Base-by-base conservation (phyloP, 2,113 vertebrate genomes). In the Regulus satrapa region DNA sequence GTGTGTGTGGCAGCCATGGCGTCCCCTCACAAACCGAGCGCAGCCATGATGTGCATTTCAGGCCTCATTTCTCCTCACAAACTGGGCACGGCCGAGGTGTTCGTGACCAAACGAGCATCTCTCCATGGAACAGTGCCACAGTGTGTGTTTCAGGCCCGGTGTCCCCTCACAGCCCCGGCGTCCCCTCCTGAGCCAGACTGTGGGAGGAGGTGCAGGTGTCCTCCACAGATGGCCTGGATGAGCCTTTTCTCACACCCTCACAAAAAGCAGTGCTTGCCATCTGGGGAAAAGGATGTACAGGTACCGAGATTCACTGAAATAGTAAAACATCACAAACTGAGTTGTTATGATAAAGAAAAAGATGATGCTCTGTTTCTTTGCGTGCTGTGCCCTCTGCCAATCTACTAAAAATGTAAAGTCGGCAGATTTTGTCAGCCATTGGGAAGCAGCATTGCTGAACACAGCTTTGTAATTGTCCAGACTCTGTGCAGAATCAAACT, bases 1-100 rank as follows among this genome's bases (percentile, higher is more conserved):
- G 8, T 52, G n/a, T 40, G 28, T 29, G 21, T n/a, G 23, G 26
- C 5, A 12, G 45, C 58, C 41, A 2, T 12, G 49, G n/a, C 4
- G 34, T 3, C 21, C 9, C 36, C 7, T 76, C 69, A 45, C 24
- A 40, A 20, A n/a, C 4, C 1, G 1, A 5, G 19, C 36, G 18
- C 10, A 9, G 24, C 12, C 29, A 4, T 14, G 32, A 10, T 26
- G 41, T 2, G 28, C 29, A 54, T 56, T 66, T 56, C 12, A 46
- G 71, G 4, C 71, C 25, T 6, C 3, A 9, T 69, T 54, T 58
- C 10, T 8, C 45, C n/a, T 74, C 63, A 63, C 55, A 34, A 28
- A 12, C 10, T 5, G 3, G 29, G 38, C 58, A 29, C 1, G 8
- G 24, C 36, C 1, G 0, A 17, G n/a, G 5, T 28, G 45, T 10